Base-by-base conservation (phyloP, 2,888 invertebrate genomes). In the Leptinotarsa peninsularis region DNA sequence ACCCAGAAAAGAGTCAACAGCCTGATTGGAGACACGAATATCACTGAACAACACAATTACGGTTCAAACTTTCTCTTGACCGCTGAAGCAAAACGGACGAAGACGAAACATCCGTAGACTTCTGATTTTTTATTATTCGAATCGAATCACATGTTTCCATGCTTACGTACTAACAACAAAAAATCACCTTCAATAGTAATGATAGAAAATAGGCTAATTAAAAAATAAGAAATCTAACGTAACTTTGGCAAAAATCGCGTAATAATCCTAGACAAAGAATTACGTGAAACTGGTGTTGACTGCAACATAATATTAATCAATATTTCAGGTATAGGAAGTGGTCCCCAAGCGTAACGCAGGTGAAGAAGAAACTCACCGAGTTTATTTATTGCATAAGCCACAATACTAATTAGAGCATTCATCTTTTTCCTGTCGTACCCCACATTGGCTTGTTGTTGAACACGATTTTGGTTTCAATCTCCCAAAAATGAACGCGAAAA, bases 301-400 rank as follows among this genome's bases (percentile, higher is more conserved):
- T 18, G 56, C n/a, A 69, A 56, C 56, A 56, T 18, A 69, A 69
- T 43, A 56, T 56, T 69, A 27, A 69, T 56, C 33, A 56, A 43
- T 18, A 69, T 17, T n/a, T 67, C 33, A 27, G 52, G 49, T 23
- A 27, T 15, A 69, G 56, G 56, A 33, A 33, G 33, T 18, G 50
- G 43, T 56, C 49, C 14, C 21, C 69, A 69, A 69, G 69, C 69
- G 33, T 69, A 33, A 33, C 54, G 56, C 33, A 33, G n/a, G 23
- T 56, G 56, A 63, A 63, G 63, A 43, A 63, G 63, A 63, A 43
- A 63, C 27, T 18, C 18, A 18, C 10, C 10, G 27, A 33, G 33
- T 63, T 63, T 0, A n/a, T n/a, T n/a, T 63, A 2, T 63, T 33
- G 15, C 63, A 63, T 33, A 63, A 63, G 33, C 43, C 17, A 63